A percentile compares a stretch with the other conserved stretches of the same genome.
Evolutionary conservation across 2,113 vertebrate genomes (phyloP).

Genomic region (Antigone vipio): DNA sequence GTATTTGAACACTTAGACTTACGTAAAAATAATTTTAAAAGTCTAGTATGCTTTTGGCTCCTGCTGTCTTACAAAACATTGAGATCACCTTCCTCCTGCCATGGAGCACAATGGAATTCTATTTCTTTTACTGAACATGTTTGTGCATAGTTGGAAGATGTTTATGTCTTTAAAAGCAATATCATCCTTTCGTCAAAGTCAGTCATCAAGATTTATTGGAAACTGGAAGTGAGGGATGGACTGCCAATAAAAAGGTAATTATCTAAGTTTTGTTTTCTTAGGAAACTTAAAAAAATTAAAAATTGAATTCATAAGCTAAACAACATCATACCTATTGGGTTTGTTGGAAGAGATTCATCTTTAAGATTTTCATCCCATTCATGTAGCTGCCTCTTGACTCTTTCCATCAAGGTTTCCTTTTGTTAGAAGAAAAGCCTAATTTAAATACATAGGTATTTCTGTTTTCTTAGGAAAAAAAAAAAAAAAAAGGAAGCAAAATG

Average conservation of each 20-base stretch:
- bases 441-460: slow-evolving; percentile 60
- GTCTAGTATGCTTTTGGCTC: not conserved
- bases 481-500: slow-evolving; percentile 31
- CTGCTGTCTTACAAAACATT: not conserved
- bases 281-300: not conserved
- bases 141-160: not conserved
- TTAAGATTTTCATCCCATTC: slow-evolving; percentile 98
- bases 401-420: slow-evolving; percentile 96
- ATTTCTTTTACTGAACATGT: not conserved
- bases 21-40: not conserved
- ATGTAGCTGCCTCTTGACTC: slow-evolving; percentile 93
- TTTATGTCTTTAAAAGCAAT: not conserved
- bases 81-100: not conserved
- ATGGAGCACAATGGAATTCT: not conserved
- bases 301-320: not conserved
- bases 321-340: slow-evolving; percentile 84
- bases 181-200: not conserved
- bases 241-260: not conserved
- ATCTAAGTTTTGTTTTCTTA: not conserved
- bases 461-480: slow-evolving; percentile 29
- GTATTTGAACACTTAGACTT: not conserved
- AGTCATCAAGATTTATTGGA: not conserved
- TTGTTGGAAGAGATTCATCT: slow-evolving; percentile 94
- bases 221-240: not conserved
- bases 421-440: slow-evolving; percentile 64